Conservation (phyloP, 2,113 vertebrate genomes). For the Macroglossus sobrinus region DNA sequence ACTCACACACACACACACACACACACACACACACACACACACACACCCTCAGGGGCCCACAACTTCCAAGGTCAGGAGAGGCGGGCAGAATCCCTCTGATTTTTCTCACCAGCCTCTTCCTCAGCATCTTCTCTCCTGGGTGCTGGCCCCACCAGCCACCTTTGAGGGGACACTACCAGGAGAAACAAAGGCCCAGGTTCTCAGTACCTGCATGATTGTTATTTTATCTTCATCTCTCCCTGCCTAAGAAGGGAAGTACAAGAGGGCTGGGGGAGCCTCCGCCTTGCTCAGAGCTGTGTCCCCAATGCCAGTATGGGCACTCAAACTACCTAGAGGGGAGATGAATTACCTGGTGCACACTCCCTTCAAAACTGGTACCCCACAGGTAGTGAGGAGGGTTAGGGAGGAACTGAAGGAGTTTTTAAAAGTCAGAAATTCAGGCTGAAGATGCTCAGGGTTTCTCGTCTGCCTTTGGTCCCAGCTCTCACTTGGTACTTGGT, state of each 20-base stretch:
- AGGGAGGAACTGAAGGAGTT: neutral
- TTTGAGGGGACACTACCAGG: fast-evolving
- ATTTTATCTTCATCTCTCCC: neutral
- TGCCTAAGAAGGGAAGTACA: fast-evolving
- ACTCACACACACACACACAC: neutral
- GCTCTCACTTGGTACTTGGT: neutral
- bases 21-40: neutral
- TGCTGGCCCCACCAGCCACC: neutral
- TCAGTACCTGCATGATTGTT: neutral
- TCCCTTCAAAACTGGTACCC: fast-evolving
- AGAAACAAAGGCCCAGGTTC: neutral
- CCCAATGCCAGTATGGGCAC: neutral
- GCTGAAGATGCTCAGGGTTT: neutral
- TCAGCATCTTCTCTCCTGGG: neutral
- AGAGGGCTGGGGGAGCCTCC: too few relatives aligned
- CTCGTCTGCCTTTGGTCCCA: neutral
- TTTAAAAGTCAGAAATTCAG: neutral
- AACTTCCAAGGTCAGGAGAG: neutral
- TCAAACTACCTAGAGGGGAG: neutral
- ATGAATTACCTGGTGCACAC: fast-evolving
- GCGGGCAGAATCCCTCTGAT: neutral
- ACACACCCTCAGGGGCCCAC: neutral
- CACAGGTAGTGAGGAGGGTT: neutral
- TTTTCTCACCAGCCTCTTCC: neutral
- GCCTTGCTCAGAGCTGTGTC: neutral